These are phyloP conservation scores for Druon quercuslanigerum DNA, from an alignment of 1,140 invertebrate species.

Conservation along the genomic window DNA sequence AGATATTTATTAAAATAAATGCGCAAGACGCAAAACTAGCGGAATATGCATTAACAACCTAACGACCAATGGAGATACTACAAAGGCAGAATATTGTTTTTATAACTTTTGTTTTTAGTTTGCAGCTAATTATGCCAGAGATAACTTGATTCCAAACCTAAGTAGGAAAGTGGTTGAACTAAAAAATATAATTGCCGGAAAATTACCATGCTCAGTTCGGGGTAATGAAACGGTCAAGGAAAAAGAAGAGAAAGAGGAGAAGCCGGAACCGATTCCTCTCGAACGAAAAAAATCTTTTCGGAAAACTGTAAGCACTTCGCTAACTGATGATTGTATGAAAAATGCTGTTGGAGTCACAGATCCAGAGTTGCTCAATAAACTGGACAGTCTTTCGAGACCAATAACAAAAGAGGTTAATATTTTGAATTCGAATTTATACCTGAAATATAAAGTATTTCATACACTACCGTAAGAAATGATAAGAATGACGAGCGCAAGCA, in stretches of 20 bases:
- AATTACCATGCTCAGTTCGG: conserved; percentile 65
- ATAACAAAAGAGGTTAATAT: conserved; percentile 80
- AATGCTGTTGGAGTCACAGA: conserved; percentile 81
- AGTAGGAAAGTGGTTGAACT: conserved; percentile 84
- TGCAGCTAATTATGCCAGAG: conserved; percentile 92
- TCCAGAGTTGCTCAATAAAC: conserved; percentile 80
- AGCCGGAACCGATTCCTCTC: conserved; percentile 55
- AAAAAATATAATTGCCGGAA: conserved; percentile 81
- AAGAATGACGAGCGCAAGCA: too few species aligned
- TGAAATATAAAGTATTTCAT: background rate
- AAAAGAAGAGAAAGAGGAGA: conserved; percentile 69
- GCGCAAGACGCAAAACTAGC: too few species aligned
- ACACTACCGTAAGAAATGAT: too few species aligned
- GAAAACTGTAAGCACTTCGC: conserved; percentile 79
- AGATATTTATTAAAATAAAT: too few species aligned
- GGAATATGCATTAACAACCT: too few species aligned
- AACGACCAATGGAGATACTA: too few species aligned
- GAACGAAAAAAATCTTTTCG: conserved; percentile 81
- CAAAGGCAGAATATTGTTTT: background rate
- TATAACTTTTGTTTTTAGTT: conserved; percentile 77
- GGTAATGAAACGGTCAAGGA: conserved; percentile 70
- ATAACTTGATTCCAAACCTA: conserved; percentile 86
- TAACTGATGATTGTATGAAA: conserved; percentile 76
- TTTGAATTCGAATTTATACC: conserved; percentile 33
- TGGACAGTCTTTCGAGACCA: conserved; percentile 79